A percentile compares a stretch with the other conserved stretches of the same genome.
phyloP scores from a whole-genome alignment of 2,113 vertebrate genomes.

The Brachirus orientalis region DNA sequence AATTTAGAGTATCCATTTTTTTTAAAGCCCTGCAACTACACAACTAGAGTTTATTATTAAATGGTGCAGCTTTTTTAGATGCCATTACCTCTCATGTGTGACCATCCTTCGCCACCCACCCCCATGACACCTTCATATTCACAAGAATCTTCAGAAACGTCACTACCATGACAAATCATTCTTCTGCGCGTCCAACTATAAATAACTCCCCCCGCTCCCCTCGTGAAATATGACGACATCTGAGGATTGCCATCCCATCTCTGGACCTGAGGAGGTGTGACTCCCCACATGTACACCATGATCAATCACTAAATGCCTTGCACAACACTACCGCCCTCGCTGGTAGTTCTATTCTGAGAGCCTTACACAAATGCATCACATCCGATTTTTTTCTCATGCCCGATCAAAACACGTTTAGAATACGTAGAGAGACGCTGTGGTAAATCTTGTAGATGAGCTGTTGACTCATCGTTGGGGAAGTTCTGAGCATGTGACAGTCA shows the following conservation, averaged over 20 bases:
- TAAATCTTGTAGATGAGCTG: constrained; percentile 29
- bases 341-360: constrained; percentile 56
- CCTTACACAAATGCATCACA: background rate
- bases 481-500: constrained; percentile 21
- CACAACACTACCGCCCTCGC: constrained; percentile 18
- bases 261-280: constrained; percentile 52
- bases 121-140: constrained; percentile 21
- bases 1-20: no score
- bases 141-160: constrained; percentile 50
- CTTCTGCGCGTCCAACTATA: constrained; percentile 24
- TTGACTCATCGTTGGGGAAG: constrained; percentile 56
- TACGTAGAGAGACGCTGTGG: constrained; percentile 24
- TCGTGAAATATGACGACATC: constrained; percentile 23
- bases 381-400: constrained; percentile 42
- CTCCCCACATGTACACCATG: constrained; percentile 52
- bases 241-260: constrained; percentile 19
- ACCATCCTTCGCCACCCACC: constrained; percentile 29
- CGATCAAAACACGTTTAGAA: constrained; percentile 49
- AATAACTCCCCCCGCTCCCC: constrained; percentile 33
- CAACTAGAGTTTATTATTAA: background rate
- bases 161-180: constrained; percentile 49
- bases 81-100: background rate
- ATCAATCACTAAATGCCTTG: constrained; percentile 59
- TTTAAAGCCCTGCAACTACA: no score
- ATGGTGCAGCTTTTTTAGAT: background rate